These are phyloP conservation scores for Brachionus plicatilis DNA, from an alignment of 1,140 invertebrate species.

Conservation along the genomic window DNA sequence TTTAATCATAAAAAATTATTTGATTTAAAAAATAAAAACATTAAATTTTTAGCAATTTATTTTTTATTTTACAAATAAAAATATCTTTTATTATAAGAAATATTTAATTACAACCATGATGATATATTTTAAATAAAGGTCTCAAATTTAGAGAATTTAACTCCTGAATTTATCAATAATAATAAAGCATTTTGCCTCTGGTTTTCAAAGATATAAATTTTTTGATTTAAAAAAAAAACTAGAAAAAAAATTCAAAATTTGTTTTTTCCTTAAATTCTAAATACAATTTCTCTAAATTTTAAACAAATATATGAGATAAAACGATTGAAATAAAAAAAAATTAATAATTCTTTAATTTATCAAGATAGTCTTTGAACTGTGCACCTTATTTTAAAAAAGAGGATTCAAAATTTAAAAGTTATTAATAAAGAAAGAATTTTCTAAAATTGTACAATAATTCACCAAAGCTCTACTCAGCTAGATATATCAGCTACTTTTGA, in stretches of 20 bases:
- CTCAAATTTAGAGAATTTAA: not conserved
- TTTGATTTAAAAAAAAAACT: not conserved
- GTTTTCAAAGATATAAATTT: not conserved
- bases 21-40: not conserved
- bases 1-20: not conserved
- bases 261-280: not conserved
- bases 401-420: not conserved
- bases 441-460: not conserved
- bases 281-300: not conserved
- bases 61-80: not conserved
- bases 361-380: not conserved
- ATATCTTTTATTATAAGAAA: not conserved
- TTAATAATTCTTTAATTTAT: not conserved
- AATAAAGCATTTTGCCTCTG: not conserved
- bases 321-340: not conserved
- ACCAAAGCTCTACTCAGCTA: not conserved
- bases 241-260: not conserved
- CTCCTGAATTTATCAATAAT: not conserved
- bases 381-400: not conserved
- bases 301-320: slow-evolving; percentile 30
- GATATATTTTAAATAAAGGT: not conserved
- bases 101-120: not conserved
- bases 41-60: not conserved
- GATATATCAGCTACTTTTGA: not conserved
- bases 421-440: not conserved